Base-by-base conservation (phyloP, 2,113 vertebrate genomes). In the Montifringilla adamsi region DNA sequence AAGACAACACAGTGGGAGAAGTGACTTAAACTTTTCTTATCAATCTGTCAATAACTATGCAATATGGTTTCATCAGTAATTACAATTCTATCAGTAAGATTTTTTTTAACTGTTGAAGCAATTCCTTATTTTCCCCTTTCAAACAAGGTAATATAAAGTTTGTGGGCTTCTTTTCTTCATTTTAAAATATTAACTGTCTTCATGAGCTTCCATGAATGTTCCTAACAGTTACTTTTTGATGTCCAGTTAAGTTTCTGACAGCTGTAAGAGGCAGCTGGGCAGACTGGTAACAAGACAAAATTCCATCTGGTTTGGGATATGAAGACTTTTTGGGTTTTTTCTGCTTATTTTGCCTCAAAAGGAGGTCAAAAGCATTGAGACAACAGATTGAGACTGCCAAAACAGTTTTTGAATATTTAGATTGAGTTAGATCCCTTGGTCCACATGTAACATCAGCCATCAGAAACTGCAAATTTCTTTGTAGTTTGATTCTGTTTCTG, bases 371-470 rank as follows among this genome's bases (percentile, higher is more conserved):
- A 30, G 2, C 13, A 11, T 73, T 91, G n/a, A 68, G 13, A 8
- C 13, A 44, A 33, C 35, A 31, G 30, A 52, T 26, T 62, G 17
- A 62, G 27, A 66, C 16, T 62, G 15, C 8, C 30, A 18, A 86
- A 83, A 75, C 5, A 60, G 2, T 4, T 10, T 87, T 59, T 72
- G 15, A 14, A 23, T 83, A 43, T 52, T 83, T 60, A 55, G 14
- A 50, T 0, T 41, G 35, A 68, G 28, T 41, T 62, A 37, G 7
- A 3, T 69, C 16, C 19, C 22, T 11, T 43, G 9, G 14, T 56
- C 26, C 1, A 2, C 15, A 26, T 22, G 10, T 18, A 52, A 44
- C 5, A 41, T 33, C 3, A 27, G 4, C 4, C 17, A 50, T 7
- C 10, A 74, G 11, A 47, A 43, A 62, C 26, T 2, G 2, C 7